Evolutionary conservation across 1,140 invertebrate species (phyloP), one percentile per base, ranked within the genome.

Genomic region (Scaptomyza graminum): DNA sequence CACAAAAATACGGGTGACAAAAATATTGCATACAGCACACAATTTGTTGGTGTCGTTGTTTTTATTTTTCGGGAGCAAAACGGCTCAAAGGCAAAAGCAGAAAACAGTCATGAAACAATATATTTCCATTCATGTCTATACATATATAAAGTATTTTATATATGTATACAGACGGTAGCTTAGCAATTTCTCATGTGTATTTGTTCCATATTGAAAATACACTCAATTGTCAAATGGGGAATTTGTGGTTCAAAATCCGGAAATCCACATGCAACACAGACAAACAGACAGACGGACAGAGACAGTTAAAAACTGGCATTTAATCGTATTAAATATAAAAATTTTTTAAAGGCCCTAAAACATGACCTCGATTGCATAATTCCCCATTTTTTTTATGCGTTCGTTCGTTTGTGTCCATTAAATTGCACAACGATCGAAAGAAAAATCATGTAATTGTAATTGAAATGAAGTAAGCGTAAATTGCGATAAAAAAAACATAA

Each of bases 391-490:
- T 9, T 34, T 34, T 34, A 34, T 80, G 71, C 77, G 69, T 80
- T 31, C 77, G 69, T 80, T 31, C 7, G 12, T 76, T 22, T 74
- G 59, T 64, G 12, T 57, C 41, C 55, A 57, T 57, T 18, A 66
- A 57, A 57, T 65, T 71, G 68, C 68, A 66, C 68, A 69, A 61
- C 56, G 49, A 64, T 70, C 60, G 62, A 85, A 88, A 87, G 75
- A 70, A 79, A 70, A 83, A 79, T 83, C 84, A 79, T 88, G 74
- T 84, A 84, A 84, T 88, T 88, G 83, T 83, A 88, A 88, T 80
- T 84, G 83, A 83, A 88, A 74, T 88, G 79, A 87, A 87, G 83
- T 88, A 83, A 88, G 76, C 83, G 83, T 88, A 78, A 82, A 87
- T 88, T 87, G 74, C 72, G 65, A 72, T 75, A 85, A 87, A 80